Conservation (phyloP, 2,797 vertebrate species). For the Coregonus sp. region DNA sequence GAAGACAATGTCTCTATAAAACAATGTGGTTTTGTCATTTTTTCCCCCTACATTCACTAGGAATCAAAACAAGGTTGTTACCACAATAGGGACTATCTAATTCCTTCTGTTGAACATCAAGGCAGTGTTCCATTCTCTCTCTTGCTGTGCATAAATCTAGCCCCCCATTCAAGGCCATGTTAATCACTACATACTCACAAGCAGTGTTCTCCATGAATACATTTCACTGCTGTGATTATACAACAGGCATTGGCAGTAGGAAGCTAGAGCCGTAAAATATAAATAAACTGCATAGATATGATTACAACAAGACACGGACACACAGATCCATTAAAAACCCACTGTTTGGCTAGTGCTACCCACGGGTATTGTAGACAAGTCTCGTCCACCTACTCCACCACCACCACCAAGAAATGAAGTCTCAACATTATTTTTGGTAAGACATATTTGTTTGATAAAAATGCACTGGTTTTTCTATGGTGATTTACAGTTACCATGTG, state of each 20-base stretch:
- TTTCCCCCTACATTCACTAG: slow-evolving; percentile 62
- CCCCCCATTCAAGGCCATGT: slow-evolving; percentile 65
- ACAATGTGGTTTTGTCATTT: slow-evolving; percentile 70
- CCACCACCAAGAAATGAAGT: background rate
- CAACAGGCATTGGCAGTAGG: slow-evolving; percentile 60
- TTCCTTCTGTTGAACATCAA: slow-evolving; percentile 73
- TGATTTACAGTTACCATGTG: background rate
- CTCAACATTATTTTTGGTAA: background rate
- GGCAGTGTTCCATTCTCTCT: slow-evolving; percentile 56
- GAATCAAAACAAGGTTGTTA: slow-evolving; percentile 68
- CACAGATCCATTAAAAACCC: slow-evolving; percentile 40
- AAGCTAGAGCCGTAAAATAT: slow-evolving; percentile 44
- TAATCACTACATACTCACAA: slow-evolving; percentile 68
- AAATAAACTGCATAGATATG: slow-evolving; percentile 48
- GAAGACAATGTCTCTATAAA: slow-evolving; percentile 67
- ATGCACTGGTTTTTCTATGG: background rate
- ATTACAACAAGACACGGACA: slow-evolving; percentile 30
- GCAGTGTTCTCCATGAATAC: slow-evolving; percentile 67
- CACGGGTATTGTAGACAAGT: slow-evolving; percentile 16
- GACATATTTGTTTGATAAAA: background rate
- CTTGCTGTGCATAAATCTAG: slow-evolving; percentile 73
- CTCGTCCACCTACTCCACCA: slow-evolving; percentile 24
- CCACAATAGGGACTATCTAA: slow-evolving; percentile 72
- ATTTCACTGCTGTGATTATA: slow-evolving; percentile 72
- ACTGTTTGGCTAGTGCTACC: slow-evolving; percentile 10